Percentiles rank a stretch among this genome's conserved stretches.
Conservation (phyloP, 2,797 vertebrate genomes). For the Malacoraja senta region DNA sequence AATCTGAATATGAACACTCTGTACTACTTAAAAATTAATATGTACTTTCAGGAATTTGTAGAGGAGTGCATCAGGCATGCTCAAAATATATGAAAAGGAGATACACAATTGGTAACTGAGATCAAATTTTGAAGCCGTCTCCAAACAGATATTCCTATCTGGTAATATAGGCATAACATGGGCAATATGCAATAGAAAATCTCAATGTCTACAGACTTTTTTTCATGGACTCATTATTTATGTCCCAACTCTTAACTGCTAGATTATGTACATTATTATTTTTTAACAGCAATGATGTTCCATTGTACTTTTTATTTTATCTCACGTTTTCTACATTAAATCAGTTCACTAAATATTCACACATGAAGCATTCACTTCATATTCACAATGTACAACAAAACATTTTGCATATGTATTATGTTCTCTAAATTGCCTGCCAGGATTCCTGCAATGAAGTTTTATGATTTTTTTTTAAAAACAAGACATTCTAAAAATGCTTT, state of each 20-base stretch:
- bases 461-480: neutral
- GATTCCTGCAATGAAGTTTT: too few relatives aligned
- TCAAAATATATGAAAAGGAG: conserved; percentile 18
- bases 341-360: neutral
- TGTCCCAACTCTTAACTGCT: neutral
- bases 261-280: neutral
- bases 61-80: neutral
- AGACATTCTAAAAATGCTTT: neutral
- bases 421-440: neutral
- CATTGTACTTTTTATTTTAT: neutral
- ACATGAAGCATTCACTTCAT: neutral
- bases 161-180: neutral
- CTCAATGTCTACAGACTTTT: neutral
- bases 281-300: neutral
- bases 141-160: conserved; percentile 15
- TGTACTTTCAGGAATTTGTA: neutral
- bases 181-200: neutral
- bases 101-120: neutral
- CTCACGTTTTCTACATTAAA: neutral
- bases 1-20: neutral
- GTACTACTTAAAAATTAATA: too few relatives aligned
- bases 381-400: neutral
- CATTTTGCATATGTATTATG: neutral
- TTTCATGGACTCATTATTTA: neutral
- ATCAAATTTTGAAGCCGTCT: neutral